Base-by-base conservation (phyloP, 1,140 invertebrate species). In the Phocides pigmalion region DNA sequence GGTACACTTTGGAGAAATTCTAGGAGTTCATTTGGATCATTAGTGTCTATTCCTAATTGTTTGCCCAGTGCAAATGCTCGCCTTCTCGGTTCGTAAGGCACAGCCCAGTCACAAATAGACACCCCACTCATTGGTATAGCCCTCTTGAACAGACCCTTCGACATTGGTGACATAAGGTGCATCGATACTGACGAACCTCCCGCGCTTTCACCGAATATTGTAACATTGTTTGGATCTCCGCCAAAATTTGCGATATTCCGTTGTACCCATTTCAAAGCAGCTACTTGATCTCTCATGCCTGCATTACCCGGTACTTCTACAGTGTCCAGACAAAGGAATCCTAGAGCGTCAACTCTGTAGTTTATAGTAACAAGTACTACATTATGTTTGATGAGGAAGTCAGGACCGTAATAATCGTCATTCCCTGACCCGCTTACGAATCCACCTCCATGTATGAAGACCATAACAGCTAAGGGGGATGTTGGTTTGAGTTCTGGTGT, bases 281-380 rank as follows among this genome's bases (percentile, higher is more conserved):
- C n/a, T n/a, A n/a, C n/a, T n/a, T n/a, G n/a, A n/a, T n/a, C n/a
- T 96, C 96, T 84, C 44, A 89, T 41, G 0, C 79, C 76, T 46
- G 88, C 84, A 42, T 92, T 84, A 12, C n/a, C n/a, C n/a, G n/a
- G n/a, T n/a, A n/a, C n/a, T n/a, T n/a, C n/a, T n/a, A n/a, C n/a
- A n/a, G n/a, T 87, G 15, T 93, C 90, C 0, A 93, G 66, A 1
- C 91, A 91, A 0, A 95, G 76, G 59, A 89, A 87, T 68, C 94
- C 94, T 2, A 95, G 87, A 22, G 92, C 82, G 53, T 94, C 94
- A 1, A 95, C 78, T 49, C 96, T 92, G 84, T 96, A 96, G 76
- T 96, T 96, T 0, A 96, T 84, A 0, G 94, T 94, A 0, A 96
- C 94, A 0, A 96, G 61, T 9, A 96, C 83, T 0, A 96, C 85